Evolutionary conservation across 2,888 invertebrate genomes (phyloP).

Genomic region (Eupithecia vulgata): DNA sequence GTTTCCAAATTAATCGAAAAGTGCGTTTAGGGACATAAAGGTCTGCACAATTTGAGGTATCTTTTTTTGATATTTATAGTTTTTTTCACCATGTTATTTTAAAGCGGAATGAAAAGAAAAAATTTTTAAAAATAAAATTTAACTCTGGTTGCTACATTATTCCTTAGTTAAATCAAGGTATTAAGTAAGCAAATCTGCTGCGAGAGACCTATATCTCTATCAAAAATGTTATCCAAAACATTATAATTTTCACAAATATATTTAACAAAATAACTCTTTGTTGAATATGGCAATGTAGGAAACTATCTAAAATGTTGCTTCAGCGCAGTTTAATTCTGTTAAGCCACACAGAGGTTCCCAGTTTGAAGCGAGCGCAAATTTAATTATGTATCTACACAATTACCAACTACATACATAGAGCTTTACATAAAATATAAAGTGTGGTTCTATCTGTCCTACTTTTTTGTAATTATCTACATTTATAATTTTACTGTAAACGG

Average conservation of each 20-base stretch:
- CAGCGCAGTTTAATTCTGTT: conserved; percentile 50
- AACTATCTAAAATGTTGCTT: conserved; percentile 42
- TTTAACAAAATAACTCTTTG: background rate
- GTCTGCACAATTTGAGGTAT: too few relatives aligned
- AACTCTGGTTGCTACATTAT: too few relatives aligned
- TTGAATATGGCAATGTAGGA: conserved; percentile 38
- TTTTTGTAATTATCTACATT: background rate
- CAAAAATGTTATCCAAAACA: background rate
- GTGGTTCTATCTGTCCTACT: conserved; percentile 17
- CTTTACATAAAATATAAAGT: conserved; percentile 20
- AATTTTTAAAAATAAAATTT: too few relatives aligned
- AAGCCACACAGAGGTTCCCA: conserved; percentile 46
- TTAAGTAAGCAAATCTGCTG: background rate
- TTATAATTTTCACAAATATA: background rate
- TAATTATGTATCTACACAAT: conserved; percentile 49
- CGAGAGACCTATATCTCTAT: background rate
- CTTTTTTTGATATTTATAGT: too few relatives aligned
- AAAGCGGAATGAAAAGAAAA: too few relatives aligned
- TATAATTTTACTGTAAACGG: conserved; percentile 6
- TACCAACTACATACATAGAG: conserved; percentile 33
- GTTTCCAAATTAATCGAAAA: too few relatives aligned
- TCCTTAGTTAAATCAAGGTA: background rate
- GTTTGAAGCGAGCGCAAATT: conserved; percentile 54
- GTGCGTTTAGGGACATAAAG: too few relatives aligned
- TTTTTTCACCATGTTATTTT: too few relatives aligned